Evolutionary conservation across 2,888 invertebrate genomes (phyloP).

Genomic region (Argyresthia albistria): DNA sequence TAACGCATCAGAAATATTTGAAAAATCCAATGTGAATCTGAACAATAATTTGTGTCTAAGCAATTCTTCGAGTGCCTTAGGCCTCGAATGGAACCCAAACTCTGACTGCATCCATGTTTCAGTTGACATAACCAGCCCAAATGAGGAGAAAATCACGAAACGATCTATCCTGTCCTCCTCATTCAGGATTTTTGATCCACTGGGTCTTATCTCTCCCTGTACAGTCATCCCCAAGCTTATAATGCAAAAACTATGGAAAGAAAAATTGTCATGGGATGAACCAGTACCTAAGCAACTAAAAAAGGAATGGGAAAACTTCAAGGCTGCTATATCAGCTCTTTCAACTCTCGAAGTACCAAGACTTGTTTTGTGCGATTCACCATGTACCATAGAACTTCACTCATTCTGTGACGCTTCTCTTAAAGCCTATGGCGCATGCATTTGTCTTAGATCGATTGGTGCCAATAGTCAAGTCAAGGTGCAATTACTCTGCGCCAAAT

Average conservation of each 20-base stretch:
- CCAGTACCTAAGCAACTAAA: constrained; percentile 5
- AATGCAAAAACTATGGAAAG: constrained; percentile 7
- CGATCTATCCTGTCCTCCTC: constrained; percentile 4
- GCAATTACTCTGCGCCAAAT: constrained; percentile 2
- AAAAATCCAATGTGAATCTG: not conserved
- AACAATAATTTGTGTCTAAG: not conserved
- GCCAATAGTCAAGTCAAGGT: not conserved
- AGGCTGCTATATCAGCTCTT: not conserved
- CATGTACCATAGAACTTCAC: constrained; percentile 5
- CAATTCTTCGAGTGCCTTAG: constrained; percentile 7
- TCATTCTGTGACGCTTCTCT: constrained; percentile 9
- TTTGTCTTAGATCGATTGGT: not conserved
- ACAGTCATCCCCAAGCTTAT: constrained; percentile 5
- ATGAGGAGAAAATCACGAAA: constrained; percentile 8
- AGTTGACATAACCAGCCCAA: not conserved
- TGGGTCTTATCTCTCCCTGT: constrained; percentile 7
- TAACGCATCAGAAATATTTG: not conserved
- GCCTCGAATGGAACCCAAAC: constrained; percentile 13
- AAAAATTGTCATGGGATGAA: constrained; percentile 7
- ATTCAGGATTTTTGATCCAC: constrained; percentile 6
- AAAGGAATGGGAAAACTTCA: constrained; percentile 4
- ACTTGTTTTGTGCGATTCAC: constrained; percentile 1
- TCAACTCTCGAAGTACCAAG: not conserved
- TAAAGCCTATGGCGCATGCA: constrained; percentile 9
- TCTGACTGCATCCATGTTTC: constrained; percentile 12